Conservation (phyloP, 2,797 vertebrate genomes). For the Schizopygopsis malacanthus region DNA sequence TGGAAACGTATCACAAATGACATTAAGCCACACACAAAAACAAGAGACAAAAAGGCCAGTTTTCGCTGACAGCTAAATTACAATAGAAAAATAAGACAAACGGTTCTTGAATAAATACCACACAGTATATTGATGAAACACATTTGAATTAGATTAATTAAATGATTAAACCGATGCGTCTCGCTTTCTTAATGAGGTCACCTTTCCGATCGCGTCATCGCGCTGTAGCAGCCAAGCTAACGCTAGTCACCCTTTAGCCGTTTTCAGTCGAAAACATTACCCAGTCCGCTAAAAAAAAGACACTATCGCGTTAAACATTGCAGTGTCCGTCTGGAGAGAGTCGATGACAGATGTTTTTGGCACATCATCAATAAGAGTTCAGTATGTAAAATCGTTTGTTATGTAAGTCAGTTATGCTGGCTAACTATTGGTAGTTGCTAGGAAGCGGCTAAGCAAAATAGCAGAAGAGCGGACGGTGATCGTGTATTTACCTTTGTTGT, state of each 20-base stretch:
- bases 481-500: conserved; percentile 80
- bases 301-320: not conserved
- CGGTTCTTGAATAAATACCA: not conserved
- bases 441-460: conserved; percentile 42
- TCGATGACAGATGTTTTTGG: not conserved
- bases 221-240: conserved; percentile 30
- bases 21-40: not conserved
- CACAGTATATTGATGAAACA: not conserved
- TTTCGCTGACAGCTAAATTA: not conserved
- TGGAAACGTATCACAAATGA: not conserved
- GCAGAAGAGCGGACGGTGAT: not conserved
- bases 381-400: conserved; percentile 9
- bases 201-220: conserved; percentile 53
- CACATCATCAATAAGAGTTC: not conserved
- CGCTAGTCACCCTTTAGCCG: conserved; percentile 13
- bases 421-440: conserved; percentile 46
- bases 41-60: not conserved
- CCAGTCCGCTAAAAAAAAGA: not conserved
- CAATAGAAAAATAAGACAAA: not conserved
- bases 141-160: not conserved
- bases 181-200: conserved; percentile 46
- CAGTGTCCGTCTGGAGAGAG: not conserved
- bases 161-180: not conserved
- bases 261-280: conserved; percentile 2
- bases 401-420: conserved; percentile 39